Conservation (phyloP, 2,113 vertebrate genomes). For the Neofelis nebulosa region DNA sequence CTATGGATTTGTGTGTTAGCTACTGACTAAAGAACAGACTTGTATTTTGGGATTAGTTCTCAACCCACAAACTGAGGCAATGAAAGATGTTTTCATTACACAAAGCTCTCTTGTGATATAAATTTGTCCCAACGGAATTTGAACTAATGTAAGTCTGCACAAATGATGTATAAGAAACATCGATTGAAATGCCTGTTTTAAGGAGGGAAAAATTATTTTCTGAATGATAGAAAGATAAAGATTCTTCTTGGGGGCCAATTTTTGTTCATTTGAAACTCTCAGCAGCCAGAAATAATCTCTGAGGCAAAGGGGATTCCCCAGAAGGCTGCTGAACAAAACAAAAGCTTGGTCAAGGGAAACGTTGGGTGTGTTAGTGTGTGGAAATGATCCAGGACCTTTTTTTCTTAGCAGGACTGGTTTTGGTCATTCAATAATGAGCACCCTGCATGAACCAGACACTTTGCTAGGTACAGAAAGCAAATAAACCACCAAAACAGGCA, state of each 20-base stretch:
- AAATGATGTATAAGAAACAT: not conserved
- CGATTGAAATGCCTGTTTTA: not conserved
- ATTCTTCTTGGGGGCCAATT: not conserved
- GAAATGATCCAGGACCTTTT: conserved; percentile 12
- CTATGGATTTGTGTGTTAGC: not conserved
- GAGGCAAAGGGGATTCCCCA: conserved; percentile 43
- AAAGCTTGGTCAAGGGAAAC: conserved; percentile 49
- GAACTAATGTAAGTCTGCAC: not conserved
- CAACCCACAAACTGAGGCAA: not conserved
- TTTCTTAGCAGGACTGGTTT: not conserved
- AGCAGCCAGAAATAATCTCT: conserved; percentile 41
- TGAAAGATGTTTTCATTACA: conserved; percentile 40
- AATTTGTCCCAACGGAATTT: not conserved
- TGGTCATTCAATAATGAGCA: not conserved
- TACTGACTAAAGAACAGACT: not conserved
- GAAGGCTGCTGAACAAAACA: conserved; percentile 12
- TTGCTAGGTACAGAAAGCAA: not conserved
- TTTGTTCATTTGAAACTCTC: conserved; percentile 16
- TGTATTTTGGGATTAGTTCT: not conserved
- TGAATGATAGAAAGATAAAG: conserved; percentile 16
- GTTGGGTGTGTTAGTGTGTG: not conserved
- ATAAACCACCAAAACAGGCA: not conserved
- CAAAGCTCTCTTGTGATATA: not conserved
- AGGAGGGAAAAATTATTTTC: not conserved
- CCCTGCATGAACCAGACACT: not conserved